Evolutionary conservation across 2,113 vertebrate species (phyloP).

Genomic region (Scartelaos histophorus): DNA sequence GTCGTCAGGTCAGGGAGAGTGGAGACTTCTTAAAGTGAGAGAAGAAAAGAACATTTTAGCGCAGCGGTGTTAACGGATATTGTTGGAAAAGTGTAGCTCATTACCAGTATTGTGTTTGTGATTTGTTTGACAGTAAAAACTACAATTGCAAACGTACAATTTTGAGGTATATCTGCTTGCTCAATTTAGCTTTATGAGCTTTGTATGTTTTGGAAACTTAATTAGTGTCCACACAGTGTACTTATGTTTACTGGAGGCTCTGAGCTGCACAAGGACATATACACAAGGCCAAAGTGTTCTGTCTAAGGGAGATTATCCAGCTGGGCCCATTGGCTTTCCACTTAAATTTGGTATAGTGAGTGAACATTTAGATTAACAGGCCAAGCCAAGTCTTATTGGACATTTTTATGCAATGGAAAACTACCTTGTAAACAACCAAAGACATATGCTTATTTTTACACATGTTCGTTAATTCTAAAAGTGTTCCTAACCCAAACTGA

Average conservation of each 20-base stretch:
- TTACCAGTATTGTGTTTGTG: not conserved
- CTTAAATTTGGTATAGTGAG: constrained; percentile 60
- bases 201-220: constrained; percentile 35
- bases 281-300: constrained; percentile 4
- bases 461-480: too few relatives aligned
- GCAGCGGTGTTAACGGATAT: not conserved
- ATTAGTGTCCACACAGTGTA: not conserved
- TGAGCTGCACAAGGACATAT: not conserved
- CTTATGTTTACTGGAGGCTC: constrained; percentile 8
- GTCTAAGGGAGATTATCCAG: constrained; percentile 45
- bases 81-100: not conserved
- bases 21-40: not conserved
- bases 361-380: constrained; percentile 36
- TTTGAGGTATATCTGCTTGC: constrained; percentile 47
- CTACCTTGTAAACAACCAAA: not conserved
- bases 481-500: too few relatives aligned
- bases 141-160: not conserved
- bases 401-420: not conserved
- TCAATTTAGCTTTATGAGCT: constrained; percentile 53
- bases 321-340: constrained; percentile 52
- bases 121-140: not conserved
- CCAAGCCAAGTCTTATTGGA: not conserved
- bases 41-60: not conserved
- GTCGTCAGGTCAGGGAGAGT: constrained; percentile 31
- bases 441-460: too few relatives aligned